These are phyloP conservation scores for Drosophila hydei DNA, from an alignment of 1,140 invertebrate genomes.

Conservation along the genomic window DNA sequence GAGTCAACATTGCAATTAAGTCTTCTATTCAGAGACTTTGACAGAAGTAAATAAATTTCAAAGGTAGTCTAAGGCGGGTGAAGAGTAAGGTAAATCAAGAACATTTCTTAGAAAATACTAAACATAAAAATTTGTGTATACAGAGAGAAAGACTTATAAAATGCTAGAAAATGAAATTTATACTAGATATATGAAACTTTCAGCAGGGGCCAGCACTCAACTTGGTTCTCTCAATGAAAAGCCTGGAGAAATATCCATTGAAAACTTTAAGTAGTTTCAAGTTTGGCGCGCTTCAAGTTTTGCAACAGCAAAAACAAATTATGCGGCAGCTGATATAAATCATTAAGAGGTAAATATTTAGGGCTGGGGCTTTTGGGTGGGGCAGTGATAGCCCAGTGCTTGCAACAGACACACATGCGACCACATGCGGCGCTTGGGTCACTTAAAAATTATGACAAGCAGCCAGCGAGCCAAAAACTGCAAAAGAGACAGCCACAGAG, in stretches of 20 bases:
- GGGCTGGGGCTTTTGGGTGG: conserved; percentile 15
- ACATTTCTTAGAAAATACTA: too few relatives aligned
- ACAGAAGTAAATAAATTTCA: too few relatives aligned
- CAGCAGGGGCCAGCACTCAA: too few relatives aligned
- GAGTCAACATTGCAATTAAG: too few relatives aligned
- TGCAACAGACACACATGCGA: conserved; percentile 14
- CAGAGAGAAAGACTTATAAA: too few relatives aligned
- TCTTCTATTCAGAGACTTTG: too few relatives aligned
- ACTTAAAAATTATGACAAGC: conserved; percentile 76
- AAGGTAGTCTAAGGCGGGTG: too few relatives aligned
- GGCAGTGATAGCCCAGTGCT: conserved; percentile 10
- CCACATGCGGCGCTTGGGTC: conserved; percentile 70
- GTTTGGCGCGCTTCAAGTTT: conserved; percentile 9
- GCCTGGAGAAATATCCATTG: not conserved
- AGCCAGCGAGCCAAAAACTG: conserved; percentile 49
- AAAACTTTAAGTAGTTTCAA: not conserved
- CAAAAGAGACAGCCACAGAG: conserved; percentile 7
- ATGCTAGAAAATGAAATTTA: too few relatives aligned
- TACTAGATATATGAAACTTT: too few relatives aligned
- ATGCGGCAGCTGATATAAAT: conserved; percentile 63
- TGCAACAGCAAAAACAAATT: conserved; percentile 49
- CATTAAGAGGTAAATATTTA: conserved; percentile 23
- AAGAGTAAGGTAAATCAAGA: too few relatives aligned
- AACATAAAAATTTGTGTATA: too few relatives aligned
- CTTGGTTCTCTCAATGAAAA: too few relatives aligned